Evolutionary conservation across 2,888 invertebrate genomes (phyloP).

Genomic region (Aphodius sticticus): DNA sequence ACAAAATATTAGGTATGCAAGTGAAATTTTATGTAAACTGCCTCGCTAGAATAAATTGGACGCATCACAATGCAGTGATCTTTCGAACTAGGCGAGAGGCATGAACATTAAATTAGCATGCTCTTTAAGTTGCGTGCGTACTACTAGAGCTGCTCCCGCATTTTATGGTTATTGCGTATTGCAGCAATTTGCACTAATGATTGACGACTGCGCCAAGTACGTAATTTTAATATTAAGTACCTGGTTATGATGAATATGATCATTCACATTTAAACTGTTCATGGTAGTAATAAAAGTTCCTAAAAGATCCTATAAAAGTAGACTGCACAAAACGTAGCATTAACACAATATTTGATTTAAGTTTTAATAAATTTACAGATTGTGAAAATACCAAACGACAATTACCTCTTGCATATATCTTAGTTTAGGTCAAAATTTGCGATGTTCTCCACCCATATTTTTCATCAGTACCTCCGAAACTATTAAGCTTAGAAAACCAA

Average conservation of each 20-base stretch:
- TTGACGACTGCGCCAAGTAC: neutral
- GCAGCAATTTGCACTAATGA: neutral
- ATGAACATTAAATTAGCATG: neutral
- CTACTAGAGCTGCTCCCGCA: neutral
- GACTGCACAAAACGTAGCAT: too few relatives aligned
- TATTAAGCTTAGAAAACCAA: too few relatives aligned
- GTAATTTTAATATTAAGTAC: neutral
- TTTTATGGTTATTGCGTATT: conserved; percentile 4
- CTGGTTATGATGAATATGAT: neutral
- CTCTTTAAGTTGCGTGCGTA: neutral
- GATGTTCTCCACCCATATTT: too few relatives aligned
- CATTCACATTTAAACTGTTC: neutral
- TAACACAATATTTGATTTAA: neutral
- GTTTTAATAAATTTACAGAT: neutral
- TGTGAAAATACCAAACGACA: too few relatives aligned
- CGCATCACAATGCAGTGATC: neutral
- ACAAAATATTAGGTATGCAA: neutral
- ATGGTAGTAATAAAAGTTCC: neutral
- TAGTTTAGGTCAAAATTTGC: too few relatives aligned
- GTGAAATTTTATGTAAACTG: neutral
- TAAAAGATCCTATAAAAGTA: neutral
- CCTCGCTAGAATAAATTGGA: conserved; percentile 4
- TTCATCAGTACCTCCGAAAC: too few relatives aligned
- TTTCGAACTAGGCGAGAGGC: neutral
- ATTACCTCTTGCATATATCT: too few relatives aligned